Evolutionary conservation across 2,797 vertebrate genomes (phyloP).

Genomic region (Paedocypris micromegethes): DNA sequence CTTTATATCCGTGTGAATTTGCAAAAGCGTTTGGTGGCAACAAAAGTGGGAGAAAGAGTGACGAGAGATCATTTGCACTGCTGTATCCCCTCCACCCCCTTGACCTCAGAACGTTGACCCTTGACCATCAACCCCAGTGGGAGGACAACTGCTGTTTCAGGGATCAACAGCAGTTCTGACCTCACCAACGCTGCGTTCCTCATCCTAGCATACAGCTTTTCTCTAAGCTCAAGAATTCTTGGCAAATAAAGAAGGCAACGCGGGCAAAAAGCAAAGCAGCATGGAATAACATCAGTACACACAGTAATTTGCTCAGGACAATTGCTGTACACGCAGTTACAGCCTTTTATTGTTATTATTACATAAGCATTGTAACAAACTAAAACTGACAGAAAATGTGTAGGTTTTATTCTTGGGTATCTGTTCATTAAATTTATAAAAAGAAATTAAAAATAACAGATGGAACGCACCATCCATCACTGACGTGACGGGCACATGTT

Average conservation of each 20-base stretch:
- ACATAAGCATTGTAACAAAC: too few relatives aligned
- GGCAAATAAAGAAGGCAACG: not conserved
- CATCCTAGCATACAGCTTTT: not conserved
- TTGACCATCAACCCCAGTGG: conserved; percentile 27
- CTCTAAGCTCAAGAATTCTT: not conserved
- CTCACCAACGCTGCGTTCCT: conserved; percentile 9
- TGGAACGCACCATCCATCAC: conserved; percentile 45
- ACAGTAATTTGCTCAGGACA: too few relatives aligned
- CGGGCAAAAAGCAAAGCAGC: not conserved
- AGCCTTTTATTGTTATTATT: too few relatives aligned
- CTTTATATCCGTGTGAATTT: conserved; percentile 38
- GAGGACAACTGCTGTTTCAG: conserved; percentile 48
- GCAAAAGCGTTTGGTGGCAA: not conserved
- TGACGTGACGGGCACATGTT: conserved; percentile 24
- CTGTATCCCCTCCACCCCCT: conserved; percentile 9
- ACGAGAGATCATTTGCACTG: conserved; percentile 49
- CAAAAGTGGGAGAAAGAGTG: conserved; percentile 32
- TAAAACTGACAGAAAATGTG: too few relatives aligned
- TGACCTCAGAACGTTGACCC: conserved; percentile 44
- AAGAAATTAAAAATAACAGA: conserved; percentile 48
- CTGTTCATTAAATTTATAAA: not conserved
- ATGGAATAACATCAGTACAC: too few relatives aligned
- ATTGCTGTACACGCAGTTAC: too few relatives aligned
- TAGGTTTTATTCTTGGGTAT: too few relatives aligned
- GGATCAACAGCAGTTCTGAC: conserved; percentile 2